Percentiles rank a stretch among this genome's conserved stretches.
These are phyloP conservation scores for Gobionotothen gibberifrons DNA, from an alignment of 2,797 vertebrate species.

Conservation along the genomic window DNA sequence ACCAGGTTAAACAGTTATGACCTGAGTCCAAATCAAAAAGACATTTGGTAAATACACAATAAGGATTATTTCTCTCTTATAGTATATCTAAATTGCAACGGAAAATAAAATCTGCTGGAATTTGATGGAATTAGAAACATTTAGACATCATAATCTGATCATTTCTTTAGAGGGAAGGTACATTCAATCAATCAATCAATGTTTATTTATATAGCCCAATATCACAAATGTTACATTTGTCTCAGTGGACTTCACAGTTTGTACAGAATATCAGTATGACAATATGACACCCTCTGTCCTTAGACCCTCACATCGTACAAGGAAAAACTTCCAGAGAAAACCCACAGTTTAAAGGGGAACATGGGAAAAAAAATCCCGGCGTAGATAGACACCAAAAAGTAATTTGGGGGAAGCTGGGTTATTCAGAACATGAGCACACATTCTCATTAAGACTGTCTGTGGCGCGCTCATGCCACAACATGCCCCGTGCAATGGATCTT, in stretches of 20 bases:
- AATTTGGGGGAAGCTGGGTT: too few relatives aligned
- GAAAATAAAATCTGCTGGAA: background rate
- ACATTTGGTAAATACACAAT: background rate
- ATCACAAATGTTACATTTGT: too few relatives aligned
- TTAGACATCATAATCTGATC: slow-evolving; percentile 11
- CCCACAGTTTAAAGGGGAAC: too few relatives aligned
- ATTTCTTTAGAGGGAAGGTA: slow-evolving; percentile 15
- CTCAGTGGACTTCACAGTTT: too few relatives aligned
- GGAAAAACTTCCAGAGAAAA: too few relatives aligned
- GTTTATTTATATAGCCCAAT: too few relatives aligned
- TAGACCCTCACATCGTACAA: too few relatives aligned
- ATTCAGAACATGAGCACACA: slow-evolving; percentile 4
- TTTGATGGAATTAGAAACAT: background rate
- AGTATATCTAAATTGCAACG: slow-evolving; percentile 6
- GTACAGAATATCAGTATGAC: too few relatives aligned
- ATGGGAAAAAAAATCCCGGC: too few relatives aligned
- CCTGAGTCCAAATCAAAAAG: background rate
- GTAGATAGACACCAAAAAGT: too few relatives aligned
- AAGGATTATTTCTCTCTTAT: slow-evolving; percentile 10
- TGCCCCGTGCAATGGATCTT: slow-evolving; percentile 32
- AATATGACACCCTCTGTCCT: too few relatives aligned
- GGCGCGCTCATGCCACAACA: slow-evolving; percentile 43
- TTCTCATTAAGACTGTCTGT: slow-evolving; percentile 26
- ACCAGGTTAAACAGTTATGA: slow-evolving; percentile 11
- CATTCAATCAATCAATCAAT: too few relatives aligned